Conservation (phyloP, 2,113 vertebrate genomes). For the Eubucco bourcierii region DNA sequence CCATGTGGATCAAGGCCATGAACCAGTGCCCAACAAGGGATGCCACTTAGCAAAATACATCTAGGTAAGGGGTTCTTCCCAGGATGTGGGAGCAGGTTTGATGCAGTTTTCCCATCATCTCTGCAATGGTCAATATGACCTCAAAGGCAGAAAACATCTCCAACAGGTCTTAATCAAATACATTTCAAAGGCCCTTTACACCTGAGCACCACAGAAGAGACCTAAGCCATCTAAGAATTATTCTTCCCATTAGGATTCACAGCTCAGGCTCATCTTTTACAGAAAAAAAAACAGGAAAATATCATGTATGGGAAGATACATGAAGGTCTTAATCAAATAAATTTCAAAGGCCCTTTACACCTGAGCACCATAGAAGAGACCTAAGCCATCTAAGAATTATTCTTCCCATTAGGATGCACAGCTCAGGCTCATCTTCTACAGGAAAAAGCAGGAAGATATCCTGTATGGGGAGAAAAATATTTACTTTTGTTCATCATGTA, state of each 20-base stretch:
- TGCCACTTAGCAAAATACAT: not conserved
- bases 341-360: conserved; percentile 7
- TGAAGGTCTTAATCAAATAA: not conserved
- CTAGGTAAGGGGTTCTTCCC: not conserved
- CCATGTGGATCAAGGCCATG: fast-evolving
- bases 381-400: not conserved
- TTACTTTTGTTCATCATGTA: conserved; percentile 64
- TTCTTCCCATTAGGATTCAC: not conserved
- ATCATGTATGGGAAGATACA: conserved; percentile 59
- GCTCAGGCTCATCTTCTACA: conserved; percentile 1
- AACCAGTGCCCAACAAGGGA: fast-evolving
- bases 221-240: not conserved
- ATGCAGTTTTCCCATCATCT: not conserved
- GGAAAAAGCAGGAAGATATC: conserved; percentile 59
- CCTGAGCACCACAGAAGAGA: not conserved
- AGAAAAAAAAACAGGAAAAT: conserved; percentile 57
- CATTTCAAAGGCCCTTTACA: conserved; percentile 3
- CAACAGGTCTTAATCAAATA: not conserved
- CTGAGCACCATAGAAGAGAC: not conserved
- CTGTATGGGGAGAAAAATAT: conserved; percentile 54
- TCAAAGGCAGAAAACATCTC: not conserved
- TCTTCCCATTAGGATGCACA: not conserved
- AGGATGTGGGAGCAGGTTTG: not conserved
- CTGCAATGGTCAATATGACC: not conserved
- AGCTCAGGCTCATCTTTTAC: not conserved